Base-by-base conservation (phyloP, 2,113 vertebrate species). In the Alosa alosa region DNA sequence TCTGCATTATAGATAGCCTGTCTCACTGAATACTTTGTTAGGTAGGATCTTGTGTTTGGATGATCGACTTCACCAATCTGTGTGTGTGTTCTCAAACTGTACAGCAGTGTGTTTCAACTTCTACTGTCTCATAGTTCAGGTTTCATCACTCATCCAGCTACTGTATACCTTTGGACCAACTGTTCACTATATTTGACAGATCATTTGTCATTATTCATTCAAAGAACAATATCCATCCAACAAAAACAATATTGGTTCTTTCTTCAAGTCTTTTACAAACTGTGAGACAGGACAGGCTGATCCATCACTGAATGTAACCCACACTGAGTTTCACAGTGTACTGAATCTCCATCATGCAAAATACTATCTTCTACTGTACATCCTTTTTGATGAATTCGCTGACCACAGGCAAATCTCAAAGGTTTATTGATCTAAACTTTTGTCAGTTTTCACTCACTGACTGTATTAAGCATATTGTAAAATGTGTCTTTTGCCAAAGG, bases 1-100 rank as follows among this genome's bases (percentile, higher is more conserved):
- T 78, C 72, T 78, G 72, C 31, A 78, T 78, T 17, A 78, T 36
- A 36, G 72, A 78, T 78, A 39, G 72, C 72, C 13, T 78, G 72
- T 78, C 72, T 36, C 11, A 39, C 72, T 17, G 31, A 78, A 78
- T 36, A 39, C 72, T 78, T 78, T 78, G 72, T 78, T 36, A 78
- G 1, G 72, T 78, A 39, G 72, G 36, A 39, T 78, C 4, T 7
- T 7, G 25, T 36, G 13, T 39, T 78, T 78, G 13, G 36, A 41
- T 41, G 72, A 72, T 72, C 64, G 25, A 78, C 72, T 78, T 39
- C 72, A 78, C 72, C 31, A 39, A 39, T 17, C 72, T 9, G 13
- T 41, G 72, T 36, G 31, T 13, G 11, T 39, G 72, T 39, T 39
- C 31, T 78, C 13, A 39, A 78, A 78, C 10, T 78, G 13, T 78